These are phyloP conservation scores for Phenganax marumi DNA, from an alignment of 92 coral and sea anemone genomes.

Conservation along the genomic window DNA sequence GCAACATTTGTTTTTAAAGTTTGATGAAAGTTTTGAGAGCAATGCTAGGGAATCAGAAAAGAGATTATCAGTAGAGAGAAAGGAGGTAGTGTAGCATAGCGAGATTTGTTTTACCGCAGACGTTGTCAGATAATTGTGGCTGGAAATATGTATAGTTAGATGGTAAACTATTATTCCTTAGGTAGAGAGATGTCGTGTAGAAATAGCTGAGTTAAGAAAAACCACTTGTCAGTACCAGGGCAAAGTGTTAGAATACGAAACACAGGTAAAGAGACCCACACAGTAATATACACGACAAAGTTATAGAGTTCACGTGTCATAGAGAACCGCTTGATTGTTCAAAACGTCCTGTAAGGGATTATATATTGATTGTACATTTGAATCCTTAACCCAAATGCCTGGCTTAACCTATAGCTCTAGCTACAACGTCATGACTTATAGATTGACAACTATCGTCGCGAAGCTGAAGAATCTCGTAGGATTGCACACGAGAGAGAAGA, in stretches of 20 bases:
- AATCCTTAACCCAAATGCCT: too few species aligned
- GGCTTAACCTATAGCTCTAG: too few species aligned
- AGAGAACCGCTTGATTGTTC: not conserved
- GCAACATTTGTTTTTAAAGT: too few species aligned
- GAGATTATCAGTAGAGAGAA: constrained; percentile 8
- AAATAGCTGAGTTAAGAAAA: constrained; percentile 68
- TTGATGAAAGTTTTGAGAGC: not conserved
- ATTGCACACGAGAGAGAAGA: constrained; percentile 79
- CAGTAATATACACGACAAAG: too few species aligned
- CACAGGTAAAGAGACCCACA: constrained; percentile 67
- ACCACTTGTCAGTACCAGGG: constrained; percentile 68
- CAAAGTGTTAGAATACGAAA: constrained; percentile 67
- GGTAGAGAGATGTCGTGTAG: constrained; percentile 68
- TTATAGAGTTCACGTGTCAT: not conserved
- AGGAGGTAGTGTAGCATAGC: constrained; percentile 20
- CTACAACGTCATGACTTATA: constrained; percentile 8
- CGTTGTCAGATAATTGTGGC: not conserved
- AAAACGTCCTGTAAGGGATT: too few species aligned
- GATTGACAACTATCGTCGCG: constrained; percentile 95
- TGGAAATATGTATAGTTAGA: not conserved
- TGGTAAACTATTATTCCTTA: constrained; percentile 21
- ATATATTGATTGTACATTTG: too few species aligned
- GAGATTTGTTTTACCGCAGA: not conserved
- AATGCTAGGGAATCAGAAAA: constrained; percentile 24
- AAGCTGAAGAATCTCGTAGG: constrained; percentile 79